These are phyloP conservation scores for Mesorhabditis belari DNA, from an alignment of 2,888 invertebrate genomes.

Conservation along the genomic window DNA sequence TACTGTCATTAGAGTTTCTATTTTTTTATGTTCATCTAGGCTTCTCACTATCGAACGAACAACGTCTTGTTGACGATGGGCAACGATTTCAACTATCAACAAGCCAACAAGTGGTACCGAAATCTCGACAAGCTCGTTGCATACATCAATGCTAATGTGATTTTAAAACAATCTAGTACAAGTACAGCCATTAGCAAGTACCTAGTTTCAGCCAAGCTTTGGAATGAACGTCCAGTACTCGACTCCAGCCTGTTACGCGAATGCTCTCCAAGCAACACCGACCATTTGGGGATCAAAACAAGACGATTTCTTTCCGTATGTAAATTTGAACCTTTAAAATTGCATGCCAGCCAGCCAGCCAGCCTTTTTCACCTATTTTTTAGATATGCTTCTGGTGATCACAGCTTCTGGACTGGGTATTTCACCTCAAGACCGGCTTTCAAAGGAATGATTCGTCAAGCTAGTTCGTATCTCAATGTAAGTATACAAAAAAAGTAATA, in stretches of 20 bases:
- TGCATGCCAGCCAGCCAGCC: too few species aligned
- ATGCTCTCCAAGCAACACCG: constrained; percentile 38
- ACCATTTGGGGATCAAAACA: constrained; percentile 65
- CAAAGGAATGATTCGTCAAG: constrained; percentile 56
- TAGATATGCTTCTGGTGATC: constrained; percentile 67
- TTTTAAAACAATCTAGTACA: constrained; percentile 1
- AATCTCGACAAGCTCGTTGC: constrained; percentile 80
- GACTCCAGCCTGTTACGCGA: constrained; percentile 60
- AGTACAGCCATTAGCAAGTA: background rate
- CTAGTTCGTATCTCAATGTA: constrained; percentile 57
- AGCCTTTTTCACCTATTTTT: constrained; percentile 30
- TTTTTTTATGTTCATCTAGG: constrained; percentile 55
- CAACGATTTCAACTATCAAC: constrained; percentile 76
- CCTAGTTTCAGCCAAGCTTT: constrained; percentile 50
- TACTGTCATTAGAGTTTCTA: background rate
- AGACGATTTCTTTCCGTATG: constrained; percentile 83
- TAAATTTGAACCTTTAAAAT: too few species aligned
- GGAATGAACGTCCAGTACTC: constrained; percentile 66
- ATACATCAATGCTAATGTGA: constrained; percentile 62
- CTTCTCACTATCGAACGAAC: constrained; percentile 64
- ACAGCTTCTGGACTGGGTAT: constrained; percentile 84
- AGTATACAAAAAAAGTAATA: background rate
- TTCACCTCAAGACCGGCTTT: constrained; percentile 58
- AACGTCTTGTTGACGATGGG: constrained; percentile 81
- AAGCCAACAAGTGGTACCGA: constrained; percentile 72